A percentile compares a stretch with the other conserved stretches of the same genome.
phyloP scores from a whole-genome alignment of 2,113 vertebrate genomes.

The Oenanthe oenanthe region DNA sequence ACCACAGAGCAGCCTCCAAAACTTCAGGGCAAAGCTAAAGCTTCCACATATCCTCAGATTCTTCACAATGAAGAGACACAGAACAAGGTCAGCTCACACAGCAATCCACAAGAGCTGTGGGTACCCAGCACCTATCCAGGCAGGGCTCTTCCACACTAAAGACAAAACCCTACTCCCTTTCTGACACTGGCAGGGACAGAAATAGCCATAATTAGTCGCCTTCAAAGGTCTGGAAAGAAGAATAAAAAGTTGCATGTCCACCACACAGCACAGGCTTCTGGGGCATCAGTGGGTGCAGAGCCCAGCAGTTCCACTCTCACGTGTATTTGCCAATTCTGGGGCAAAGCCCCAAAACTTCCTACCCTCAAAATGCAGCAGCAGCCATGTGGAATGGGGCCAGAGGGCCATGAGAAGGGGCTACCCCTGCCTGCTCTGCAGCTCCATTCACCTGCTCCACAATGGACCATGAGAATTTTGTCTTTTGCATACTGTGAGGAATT shows the following conservation, averaged over 20 bases:
- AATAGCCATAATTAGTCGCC: not conserved
- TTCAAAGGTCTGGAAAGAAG: not conserved
- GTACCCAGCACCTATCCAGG: not conserved
- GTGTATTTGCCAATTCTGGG: accelerated
- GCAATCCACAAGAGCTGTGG: not conserved
- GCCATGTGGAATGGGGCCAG: not conserved
- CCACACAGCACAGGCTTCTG: not conserved
- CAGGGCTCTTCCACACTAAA: not conserved
- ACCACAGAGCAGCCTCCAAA: not conserved
- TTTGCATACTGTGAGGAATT: not conserved
- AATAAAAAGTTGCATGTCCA: not conserved
- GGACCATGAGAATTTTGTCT: not conserved
- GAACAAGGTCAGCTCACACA: not conserved
- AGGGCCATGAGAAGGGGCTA: accelerated
- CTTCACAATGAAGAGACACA: not conserved
- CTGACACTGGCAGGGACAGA: not conserved
- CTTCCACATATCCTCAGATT: not conserved
- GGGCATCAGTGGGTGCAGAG: not conserved
- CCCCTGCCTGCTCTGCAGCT: not conserved
- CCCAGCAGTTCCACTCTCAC: not conserved
- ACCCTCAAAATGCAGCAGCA: not conserved
- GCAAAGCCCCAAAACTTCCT: not conserved
- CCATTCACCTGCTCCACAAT: not conserved
- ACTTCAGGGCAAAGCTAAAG: not conserved
- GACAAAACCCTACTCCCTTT: not conserved